Base-by-base conservation (phyloP, 2,797 vertebrate genomes). In the Falco peregrinus region DNA sequence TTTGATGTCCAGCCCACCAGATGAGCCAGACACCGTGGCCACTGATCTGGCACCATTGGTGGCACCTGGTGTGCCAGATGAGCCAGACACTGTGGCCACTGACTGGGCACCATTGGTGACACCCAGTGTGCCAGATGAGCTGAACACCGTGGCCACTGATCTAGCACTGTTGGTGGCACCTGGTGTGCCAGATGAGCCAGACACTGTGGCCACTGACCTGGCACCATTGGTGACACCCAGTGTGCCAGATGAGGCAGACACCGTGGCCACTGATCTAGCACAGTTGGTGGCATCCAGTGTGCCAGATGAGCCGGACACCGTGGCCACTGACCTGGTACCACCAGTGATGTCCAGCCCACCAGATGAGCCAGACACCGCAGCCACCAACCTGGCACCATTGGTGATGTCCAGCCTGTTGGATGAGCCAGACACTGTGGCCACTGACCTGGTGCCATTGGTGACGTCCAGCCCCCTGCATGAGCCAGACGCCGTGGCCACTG, bases 11-110 rank as follows among this genome's bases (percentile, higher is more conserved):
- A 39, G 28, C 35, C 13, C 4, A 47, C 21, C 2, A 0, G 50
- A 12, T 8, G 37, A 41, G 41, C 41, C 41, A 41, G 41, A 37
- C 37, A 33, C 20, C 18, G 1, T 4, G 8, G 11, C 37, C 4
- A 7, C 25, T 2, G 12, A 67, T 21, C 21, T 3, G 13, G 50
- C 3, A 5, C 28, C 43, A 1, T 9, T 3, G 2, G 25, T 51
- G 56, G 29, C 8, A 2, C 15, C 29, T 6, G 69, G 21, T 29
- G 28, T 10, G 6, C 24, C 11, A 1, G 33, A 26, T 4, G 45
- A 48, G 33, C 65, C 5, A 4, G 64, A 41, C 39, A 25, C 33
- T 3, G 12, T 5, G 17, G 25, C 47, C 25, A 16, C 50, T 3
- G 11, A 51, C 25, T 9, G 12, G 69, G 37, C 9, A 20, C 10